phyloP scores from a whole-genome alignment of 2,797 vertebrate genomes.

The Cirrhinus molitorella region DNA sequence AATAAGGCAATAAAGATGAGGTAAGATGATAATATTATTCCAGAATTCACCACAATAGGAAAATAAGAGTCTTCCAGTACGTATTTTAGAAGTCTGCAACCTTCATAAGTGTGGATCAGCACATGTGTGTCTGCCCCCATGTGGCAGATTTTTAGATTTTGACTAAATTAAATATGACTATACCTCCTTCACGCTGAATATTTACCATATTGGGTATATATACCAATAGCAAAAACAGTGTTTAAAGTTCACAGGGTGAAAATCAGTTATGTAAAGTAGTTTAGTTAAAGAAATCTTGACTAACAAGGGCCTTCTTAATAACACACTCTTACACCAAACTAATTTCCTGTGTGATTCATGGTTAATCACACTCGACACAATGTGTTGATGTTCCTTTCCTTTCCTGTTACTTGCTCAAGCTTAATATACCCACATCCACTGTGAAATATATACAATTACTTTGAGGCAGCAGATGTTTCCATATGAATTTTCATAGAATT shows the following conservation, averaged over 20 bases:
- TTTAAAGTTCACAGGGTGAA: too few relatives aligned
- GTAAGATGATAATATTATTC: background rate
- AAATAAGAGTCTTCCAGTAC: background rate
- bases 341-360: background rate
- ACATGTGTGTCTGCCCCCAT: background rate
- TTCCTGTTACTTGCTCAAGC: background rate
- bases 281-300: background rate
- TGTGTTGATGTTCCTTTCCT: background rate
- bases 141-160: background rate
- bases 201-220: too few relatives aligned
- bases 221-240: too few relatives aligned
- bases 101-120: background rate
- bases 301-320: background rate
- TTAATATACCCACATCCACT: background rate
- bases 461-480: background rate
- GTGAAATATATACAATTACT: background rate
- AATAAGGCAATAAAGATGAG: conserved; percentile 4
- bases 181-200: background rate
- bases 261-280: background rate
- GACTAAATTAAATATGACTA: background rate
- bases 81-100: background rate
- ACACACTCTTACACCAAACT: background rate
- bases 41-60: background rate
- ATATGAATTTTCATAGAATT: background rate
- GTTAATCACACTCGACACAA: background rate